A percentile compares a stretch with the other conserved stretches of the same genome.
These are phyloP conservation scores for Anarhynchus alexandrinus DNA, from an alignment of 2,113 vertebrate species.

Conservation along the genomic window DNA sequence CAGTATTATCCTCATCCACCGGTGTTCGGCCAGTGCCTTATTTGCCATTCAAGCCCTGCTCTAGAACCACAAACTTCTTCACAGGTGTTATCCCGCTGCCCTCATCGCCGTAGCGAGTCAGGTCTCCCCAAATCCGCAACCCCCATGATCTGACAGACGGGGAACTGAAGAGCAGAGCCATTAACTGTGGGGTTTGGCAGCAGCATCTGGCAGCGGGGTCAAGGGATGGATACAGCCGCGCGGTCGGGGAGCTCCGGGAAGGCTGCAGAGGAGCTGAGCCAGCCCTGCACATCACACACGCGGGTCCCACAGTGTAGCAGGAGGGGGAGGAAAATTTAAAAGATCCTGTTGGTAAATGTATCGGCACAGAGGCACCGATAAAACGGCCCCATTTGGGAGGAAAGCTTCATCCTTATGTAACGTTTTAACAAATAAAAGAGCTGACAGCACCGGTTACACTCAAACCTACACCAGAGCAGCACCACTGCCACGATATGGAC, in stretches of 20 bases:
- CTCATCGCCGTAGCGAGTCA: accelerated
- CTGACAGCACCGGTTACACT: neutral
- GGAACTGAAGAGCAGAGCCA: neutral
- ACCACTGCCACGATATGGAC: neutral
- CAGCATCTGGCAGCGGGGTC: neutral
- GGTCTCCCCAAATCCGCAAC: neutral
- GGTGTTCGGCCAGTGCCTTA: neutral
- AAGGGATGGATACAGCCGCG: neutral
- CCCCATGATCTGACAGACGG: neutral
- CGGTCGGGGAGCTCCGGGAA: neutral
- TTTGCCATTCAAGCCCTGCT: neutral
- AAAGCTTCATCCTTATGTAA: neutral
- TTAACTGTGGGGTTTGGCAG: neutral
- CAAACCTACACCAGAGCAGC: neutral
- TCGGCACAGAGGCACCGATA: neutral
- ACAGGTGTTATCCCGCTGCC: neutral
- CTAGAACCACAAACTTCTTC: neutral
- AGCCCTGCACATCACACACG: accelerated
- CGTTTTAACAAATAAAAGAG: neutral
- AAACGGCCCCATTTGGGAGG: neutral
- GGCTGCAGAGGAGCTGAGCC: neutral
- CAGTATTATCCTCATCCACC: neutral
- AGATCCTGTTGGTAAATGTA: neutral
- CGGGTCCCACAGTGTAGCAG: neutral
- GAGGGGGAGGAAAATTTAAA: neutral